These are phyloP conservation scores for Listronotus bonariensis DNA, from an alignment of 1,140 invertebrate genomes.

Conservation along the genomic window DNA sequence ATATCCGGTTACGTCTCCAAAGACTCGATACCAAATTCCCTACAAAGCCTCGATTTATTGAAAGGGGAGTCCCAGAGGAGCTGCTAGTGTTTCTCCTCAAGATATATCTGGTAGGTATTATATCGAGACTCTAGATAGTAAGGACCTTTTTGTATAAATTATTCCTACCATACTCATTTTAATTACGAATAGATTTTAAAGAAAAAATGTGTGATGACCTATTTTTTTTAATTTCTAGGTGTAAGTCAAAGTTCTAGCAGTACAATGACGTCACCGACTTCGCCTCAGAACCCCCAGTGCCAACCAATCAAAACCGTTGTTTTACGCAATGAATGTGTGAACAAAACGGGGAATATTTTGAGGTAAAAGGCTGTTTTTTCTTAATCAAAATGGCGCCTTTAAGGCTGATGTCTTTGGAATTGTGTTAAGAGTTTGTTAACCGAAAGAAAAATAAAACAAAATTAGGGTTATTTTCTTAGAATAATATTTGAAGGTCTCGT, in stretches of 20 bases:
- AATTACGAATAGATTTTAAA: neutral
- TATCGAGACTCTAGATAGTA: too few relatives aligned
- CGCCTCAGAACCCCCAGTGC: conserved; percentile 49
- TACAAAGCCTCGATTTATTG: conserved; percentile 57
- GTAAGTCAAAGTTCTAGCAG: conserved; percentile 50
- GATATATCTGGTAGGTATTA: conserved; percentile 50
- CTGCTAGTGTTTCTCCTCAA: conserved; percentile 63
- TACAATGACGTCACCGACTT: conserved; percentile 58
- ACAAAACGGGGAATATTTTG: conserved; percentile 1
- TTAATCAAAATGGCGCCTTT: neutral
- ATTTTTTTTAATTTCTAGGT: conserved; percentile 19
- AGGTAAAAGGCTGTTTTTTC: conserved; percentile 23
- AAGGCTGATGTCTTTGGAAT: neutral
- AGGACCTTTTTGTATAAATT: too few relatives aligned
- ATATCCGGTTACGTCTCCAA: conserved; percentile 52
- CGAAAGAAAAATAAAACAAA: too few relatives aligned
- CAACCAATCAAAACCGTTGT: conserved; percentile 57
- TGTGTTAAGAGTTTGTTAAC: neutral
- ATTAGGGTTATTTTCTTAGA: too few relatives aligned
- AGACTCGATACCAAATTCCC: conserved; percentile 56
- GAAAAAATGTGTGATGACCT: neutral
- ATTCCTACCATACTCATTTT: neutral
- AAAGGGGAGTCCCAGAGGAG: conserved; percentile 68
- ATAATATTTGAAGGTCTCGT: too few relatives aligned
- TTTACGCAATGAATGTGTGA: conserved; percentile 67